A percentile compares a stretch with the other conserved stretches of the same genome.
phyloP scores from a whole-genome alignment of 2,113 vertebrate species.

The Myiozetetes cayanensis region DNA sequence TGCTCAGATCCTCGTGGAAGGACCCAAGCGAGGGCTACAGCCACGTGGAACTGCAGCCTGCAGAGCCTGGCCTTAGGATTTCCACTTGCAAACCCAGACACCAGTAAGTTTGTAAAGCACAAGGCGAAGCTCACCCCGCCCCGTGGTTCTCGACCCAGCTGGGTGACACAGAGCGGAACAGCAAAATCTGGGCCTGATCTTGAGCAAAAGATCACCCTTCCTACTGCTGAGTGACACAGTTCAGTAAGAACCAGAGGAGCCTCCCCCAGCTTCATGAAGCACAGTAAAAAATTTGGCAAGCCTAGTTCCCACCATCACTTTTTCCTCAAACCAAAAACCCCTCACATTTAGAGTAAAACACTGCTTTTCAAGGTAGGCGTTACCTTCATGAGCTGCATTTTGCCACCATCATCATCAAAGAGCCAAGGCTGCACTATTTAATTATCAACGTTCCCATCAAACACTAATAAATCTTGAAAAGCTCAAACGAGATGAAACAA shows the following conservation, averaged over 20 bases:
- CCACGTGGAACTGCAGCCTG: too few relatives aligned
- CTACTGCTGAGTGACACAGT: background rate
- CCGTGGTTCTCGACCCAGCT: too few relatives aligned
- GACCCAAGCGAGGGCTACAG: too few relatives aligned
- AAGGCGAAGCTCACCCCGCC: too few relatives aligned
- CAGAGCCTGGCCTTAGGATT: too few relatives aligned
- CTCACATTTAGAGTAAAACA: background rate
- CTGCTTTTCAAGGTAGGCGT: rapidly evolving
- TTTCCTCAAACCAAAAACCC: background rate
- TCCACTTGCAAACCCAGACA: too few relatives aligned
- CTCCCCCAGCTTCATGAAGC: background rate
- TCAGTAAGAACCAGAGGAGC: background rate
- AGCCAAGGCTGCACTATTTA: background rate
- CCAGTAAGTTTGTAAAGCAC: too few relatives aligned
- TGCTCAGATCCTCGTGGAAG: background rate
- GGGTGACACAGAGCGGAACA: too few relatives aligned
- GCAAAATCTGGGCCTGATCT: too few relatives aligned
- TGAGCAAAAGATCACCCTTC: too few relatives aligned
- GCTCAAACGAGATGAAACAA: background rate
- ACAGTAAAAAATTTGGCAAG: background rate
- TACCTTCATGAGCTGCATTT: background rate
- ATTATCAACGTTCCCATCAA: background rate
- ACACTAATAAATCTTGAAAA: background rate
- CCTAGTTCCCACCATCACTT: background rate
- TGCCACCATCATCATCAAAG: rapidly evolving